A percentile compares a stretch with the other conserved stretches of the same genome.
Conservation (phyloP, 2,113 vertebrate genomes). For the Nyctibius bracteatus region DNA sequence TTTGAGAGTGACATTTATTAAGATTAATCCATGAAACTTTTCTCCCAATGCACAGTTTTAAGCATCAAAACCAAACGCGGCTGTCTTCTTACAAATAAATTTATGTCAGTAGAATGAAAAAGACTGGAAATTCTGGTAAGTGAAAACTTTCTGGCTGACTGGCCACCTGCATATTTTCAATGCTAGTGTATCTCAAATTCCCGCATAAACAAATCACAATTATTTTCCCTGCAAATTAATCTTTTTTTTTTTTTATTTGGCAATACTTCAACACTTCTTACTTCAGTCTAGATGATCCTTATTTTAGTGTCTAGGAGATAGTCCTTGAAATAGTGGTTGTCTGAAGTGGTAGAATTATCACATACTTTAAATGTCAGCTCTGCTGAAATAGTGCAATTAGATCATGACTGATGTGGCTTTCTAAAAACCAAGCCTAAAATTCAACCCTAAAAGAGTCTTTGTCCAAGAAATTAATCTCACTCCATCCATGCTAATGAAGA, state of each 20-base stretch:
- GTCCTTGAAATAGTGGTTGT: constrained; percentile 34
- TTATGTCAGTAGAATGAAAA: neutral
- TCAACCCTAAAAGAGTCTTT: neutral
- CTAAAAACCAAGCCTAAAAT: constrained; percentile 14
- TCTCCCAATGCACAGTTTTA: neutral
- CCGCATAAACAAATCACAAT: neutral
- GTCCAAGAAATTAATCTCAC: neutral
- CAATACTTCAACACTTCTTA: neutral
- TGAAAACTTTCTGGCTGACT: neutral
- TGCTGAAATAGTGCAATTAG: constrained; percentile 44
- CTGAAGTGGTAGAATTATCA: constrained; percentile 59
- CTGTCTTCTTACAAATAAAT: neutral
- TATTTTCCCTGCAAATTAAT: neutral
- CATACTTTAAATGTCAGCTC: constrained; percentile 56
- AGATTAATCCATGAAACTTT: neutral
- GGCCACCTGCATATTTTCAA: neutral
- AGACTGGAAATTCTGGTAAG: neutral
- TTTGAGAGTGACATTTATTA: neutral
- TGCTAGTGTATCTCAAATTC: neutral
- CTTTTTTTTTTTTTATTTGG: neutral
- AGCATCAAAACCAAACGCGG: neutral
- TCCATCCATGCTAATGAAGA: neutral
- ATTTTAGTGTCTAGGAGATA: constrained; percentile 27
- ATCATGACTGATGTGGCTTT: constrained; percentile 42
- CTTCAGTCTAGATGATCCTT: constrained; percentile 12